phyloP scores from a whole-genome alignment of 2,888 invertebrate genomes.

The Zaprionus obscuricornis region DNA sequence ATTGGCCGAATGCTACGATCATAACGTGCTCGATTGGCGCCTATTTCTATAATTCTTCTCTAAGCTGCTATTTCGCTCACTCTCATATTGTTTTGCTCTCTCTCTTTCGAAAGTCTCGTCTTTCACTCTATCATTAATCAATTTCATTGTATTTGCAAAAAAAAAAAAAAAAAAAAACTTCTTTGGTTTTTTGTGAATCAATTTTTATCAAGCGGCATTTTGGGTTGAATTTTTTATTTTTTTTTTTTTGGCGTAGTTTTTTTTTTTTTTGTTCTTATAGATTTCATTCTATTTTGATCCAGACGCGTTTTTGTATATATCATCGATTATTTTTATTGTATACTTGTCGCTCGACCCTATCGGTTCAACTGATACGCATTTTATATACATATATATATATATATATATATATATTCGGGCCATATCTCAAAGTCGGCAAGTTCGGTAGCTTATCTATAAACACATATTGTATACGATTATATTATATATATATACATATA shows the following conservation, averaged over 20 bases:
- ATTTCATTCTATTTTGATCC: constrained; percentile 10
- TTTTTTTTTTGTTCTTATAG: constrained; percentile 11
- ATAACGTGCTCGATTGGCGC: constrained; percentile 40
- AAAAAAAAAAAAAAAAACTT: too few species aligned
- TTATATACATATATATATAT: too few species aligned
- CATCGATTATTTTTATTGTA: constrained; percentile 50
- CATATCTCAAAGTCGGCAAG: constrained; percentile 26
- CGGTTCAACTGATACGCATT: constrained; percentile 36
- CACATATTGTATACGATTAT: background rate
- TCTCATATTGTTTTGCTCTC: background rate
- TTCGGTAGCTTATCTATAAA: constrained; percentile 49
- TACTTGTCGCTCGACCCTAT: constrained; percentile 25
- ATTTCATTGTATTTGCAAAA: constrained; percentile 55
- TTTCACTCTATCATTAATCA: constrained; percentile 53
- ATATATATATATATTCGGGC: too few species aligned
- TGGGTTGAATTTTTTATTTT: too few species aligned
- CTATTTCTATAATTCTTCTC: constrained; percentile 12
- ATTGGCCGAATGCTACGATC: constrained; percentile 40
- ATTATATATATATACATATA: constrained; percentile 4
- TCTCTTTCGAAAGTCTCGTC: constrained; percentile 6
- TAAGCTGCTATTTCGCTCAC: background rate
- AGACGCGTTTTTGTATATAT: constrained; percentile 22
- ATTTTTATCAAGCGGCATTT: constrained; percentile 32
- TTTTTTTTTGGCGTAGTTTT: constrained; percentile 12
- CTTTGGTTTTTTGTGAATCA: constrained; percentile 37